A percentile compares a stretch with the other conserved stretches of the same genome.
Evolutionary conservation across 2,888 invertebrate genomes (phyloP).

Genomic region (Habroteleia sp.): DNA sequence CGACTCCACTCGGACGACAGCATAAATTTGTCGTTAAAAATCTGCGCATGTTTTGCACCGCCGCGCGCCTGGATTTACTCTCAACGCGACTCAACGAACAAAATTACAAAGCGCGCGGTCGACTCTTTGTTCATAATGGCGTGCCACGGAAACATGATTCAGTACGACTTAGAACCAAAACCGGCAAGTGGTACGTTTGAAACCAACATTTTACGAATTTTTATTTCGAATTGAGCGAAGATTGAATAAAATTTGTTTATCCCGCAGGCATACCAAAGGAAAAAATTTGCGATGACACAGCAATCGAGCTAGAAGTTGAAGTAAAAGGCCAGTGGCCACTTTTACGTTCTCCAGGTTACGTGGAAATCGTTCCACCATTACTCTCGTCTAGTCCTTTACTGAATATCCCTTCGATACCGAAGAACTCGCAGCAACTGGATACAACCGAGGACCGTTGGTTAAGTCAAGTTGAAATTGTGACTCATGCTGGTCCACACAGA

Average conservation of each 20-base stretch:
- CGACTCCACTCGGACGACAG: slow-evolving; percentile 88
- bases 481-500: slow-evolving; percentile 97
- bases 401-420: slow-evolving; percentile 76
- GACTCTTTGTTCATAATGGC: slow-evolving; percentile 96
- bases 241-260: too few species aligned
- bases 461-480: slow-evolving; percentile 98
- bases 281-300: slow-evolving; percentile 92
- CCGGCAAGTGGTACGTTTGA: slow-evolving; percentile 83
- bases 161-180: slow-evolving; percentile 93
- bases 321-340: slow-evolving; percentile 95
- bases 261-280: slow-evolving; percentile 91
- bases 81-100: slow-evolving; percentile 77
- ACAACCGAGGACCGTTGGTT: slow-evolving; percentile 91
- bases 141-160: slow-evolving; percentile 92
- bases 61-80: slow-evolving; percentile 87
- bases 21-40: slow-evolving; percentile 86
- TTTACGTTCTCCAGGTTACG: slow-evolving; percentile 84
- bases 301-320: slow-evolving; percentile 92
- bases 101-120: slow-evolving; percentile 83
- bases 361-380: slow-evolving; percentile 90
- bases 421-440: slow-evolving; percentile 71
- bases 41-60: slow-evolving; percentile 90
- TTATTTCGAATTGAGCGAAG: too few species aligned
- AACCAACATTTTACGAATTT: too few species aligned
- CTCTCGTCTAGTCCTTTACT: slow-evolving; percentile 86